A percentile compares a stretch with the other conserved stretches of the same genome.
Evolutionary conservation across 2,113 vertebrate genomes (phyloP).

Genomic region (Australoheros scitulus): DNA sequence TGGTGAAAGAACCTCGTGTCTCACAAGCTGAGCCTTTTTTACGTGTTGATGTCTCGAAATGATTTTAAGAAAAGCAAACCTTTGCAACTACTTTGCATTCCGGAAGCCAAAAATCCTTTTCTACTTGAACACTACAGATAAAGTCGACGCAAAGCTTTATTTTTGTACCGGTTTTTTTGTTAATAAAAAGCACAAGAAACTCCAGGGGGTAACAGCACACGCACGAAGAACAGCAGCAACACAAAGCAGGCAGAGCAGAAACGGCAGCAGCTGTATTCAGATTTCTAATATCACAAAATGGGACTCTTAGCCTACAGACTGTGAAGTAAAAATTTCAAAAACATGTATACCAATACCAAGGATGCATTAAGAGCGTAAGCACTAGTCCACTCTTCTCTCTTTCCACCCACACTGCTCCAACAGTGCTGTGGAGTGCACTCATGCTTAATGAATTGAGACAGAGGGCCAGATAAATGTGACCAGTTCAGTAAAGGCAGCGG

Average conservation of each 20-base stretch:
- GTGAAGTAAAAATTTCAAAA: neutral
- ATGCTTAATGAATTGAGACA: constrained; percentile 66
- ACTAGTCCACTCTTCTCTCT: neutral
- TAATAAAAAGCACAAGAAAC: too few relatives aligned
- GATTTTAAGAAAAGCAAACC: neutral
- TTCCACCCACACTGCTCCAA: constrained; percentile 37
- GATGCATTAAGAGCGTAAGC: constrained; percentile 18
- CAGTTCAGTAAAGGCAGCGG: constrained; percentile 57
- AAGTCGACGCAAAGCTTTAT: too few relatives aligned
- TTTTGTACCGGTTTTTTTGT: too few relatives aligned
- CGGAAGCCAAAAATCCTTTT: too few relatives aligned
- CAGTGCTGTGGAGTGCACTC: constrained; percentile 38
- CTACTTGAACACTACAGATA: too few relatives aligned
- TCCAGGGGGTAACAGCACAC: neutral
- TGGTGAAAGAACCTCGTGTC: neutral
- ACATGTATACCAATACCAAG: neutral
- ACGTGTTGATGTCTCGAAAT: neutral
- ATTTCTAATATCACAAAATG: neutral
- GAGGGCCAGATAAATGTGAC: constrained; percentile 66
- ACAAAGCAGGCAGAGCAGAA: neutral
- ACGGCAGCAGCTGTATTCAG: neutral
- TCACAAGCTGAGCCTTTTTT: rapidly evolving
- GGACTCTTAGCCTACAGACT: neutral
- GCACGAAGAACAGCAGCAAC: neutral
- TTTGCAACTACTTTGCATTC: too few relatives aligned